These are phyloP conservation scores for Scolopax bukidnonensis DNA, from an alignment of 2,797 vertebrate genomes.

Conservation along the genomic window DNA sequence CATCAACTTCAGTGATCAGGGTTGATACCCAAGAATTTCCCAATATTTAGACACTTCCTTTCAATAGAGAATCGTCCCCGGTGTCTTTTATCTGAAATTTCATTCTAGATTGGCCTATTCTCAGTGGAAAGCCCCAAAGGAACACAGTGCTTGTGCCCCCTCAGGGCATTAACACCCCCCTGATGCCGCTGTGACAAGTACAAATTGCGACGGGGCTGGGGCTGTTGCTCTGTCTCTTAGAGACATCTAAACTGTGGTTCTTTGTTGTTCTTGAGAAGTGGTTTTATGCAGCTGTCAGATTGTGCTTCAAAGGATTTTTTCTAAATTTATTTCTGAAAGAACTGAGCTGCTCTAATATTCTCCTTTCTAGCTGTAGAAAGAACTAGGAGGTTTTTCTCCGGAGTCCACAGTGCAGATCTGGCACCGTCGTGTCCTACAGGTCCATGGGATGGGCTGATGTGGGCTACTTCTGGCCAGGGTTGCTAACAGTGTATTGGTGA, in stretches of 20 bases:
- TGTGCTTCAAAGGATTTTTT: conserved; percentile 6
- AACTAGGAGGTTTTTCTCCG: not conserved
- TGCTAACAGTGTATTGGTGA: not conserved
- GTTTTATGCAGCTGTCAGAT: not conserved
- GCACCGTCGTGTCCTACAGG: not conserved
- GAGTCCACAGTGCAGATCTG: not conserved
- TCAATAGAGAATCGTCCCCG: not conserved
- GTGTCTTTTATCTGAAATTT: not conserved
- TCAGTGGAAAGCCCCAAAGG: not conserved
- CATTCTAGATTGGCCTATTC: not conserved
- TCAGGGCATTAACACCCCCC: not conserved
- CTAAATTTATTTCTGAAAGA: not conserved
- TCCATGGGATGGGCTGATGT: not conserved
- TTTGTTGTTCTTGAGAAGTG: not conserved
- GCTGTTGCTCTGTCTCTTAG: not conserved
- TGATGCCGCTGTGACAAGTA: not conserved
- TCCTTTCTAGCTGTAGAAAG: not conserved
- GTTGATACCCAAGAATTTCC: not conserved
- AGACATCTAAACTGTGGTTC: not conserved
- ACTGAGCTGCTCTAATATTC: not conserved
- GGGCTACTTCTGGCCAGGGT: not conserved
- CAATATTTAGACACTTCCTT: not conserved
- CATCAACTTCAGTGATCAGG: not conserved
- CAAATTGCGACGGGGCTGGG: not conserved
- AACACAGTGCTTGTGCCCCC: not conserved